phyloP scores from a whole-genome alignment of 2,797 vertebrate species.

The Galago senegalensis region DNA sequence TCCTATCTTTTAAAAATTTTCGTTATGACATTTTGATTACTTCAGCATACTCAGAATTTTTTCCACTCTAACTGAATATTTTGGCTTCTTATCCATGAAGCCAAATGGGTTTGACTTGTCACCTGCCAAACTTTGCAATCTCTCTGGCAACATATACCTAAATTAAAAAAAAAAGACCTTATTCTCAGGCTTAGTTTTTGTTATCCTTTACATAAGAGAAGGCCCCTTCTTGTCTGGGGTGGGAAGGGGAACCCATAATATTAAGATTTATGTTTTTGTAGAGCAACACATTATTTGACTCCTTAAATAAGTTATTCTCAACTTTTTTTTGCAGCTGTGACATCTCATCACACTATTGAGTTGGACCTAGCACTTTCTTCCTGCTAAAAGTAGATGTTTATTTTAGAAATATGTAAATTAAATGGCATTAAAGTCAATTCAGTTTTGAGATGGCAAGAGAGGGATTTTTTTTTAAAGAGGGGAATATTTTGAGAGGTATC shows the following conservation, averaged over 20 bases:
- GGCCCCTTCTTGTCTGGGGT: not conserved
- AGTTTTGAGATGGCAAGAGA: not conserved
- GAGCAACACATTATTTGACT: not conserved
- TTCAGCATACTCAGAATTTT: not conserved
- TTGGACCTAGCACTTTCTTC: not conserved
- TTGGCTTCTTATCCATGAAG: not conserved
- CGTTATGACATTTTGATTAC: not conserved
- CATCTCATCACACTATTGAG: not conserved
- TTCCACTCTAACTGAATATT: not conserved
- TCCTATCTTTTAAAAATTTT: not conserved
- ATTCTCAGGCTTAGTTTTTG: not conserved
- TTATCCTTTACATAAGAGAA: not conserved
- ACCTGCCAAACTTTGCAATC: not conserved
- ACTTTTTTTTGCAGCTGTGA: not conserved
- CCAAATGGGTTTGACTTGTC: not conserved
- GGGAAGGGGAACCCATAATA: no score
- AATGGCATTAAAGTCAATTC: not conserved
- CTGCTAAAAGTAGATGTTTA: not conserved
- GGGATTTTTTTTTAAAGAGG: not conserved
- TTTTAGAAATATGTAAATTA: constrained; percentile 33
- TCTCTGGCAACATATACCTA: not conserved
- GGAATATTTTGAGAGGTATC: not conserved
- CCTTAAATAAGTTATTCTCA: not conserved
- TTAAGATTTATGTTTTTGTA: not conserved
- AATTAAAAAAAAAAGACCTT: not conserved